Conservation (phyloP, 2,797 vertebrate species). For the Arnoldichthys spilopterus region DNA sequence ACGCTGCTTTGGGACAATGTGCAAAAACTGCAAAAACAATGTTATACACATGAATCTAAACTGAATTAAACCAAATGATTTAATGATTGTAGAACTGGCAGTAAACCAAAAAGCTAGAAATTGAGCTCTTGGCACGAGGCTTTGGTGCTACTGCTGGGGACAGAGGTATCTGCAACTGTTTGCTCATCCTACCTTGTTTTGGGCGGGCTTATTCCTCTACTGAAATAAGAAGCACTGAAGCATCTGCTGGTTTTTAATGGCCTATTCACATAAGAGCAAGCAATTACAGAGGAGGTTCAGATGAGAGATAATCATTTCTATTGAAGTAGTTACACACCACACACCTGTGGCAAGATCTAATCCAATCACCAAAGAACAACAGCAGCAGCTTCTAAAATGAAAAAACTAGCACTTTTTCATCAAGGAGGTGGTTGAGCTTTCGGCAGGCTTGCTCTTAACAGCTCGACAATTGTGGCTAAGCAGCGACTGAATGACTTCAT, state of each 20-base stretch:
- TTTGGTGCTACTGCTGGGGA: not conserved
- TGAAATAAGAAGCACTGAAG: not conserved
- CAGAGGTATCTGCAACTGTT: not conserved
- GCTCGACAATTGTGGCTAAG: not conserved
- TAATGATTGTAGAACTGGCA: not conserved
- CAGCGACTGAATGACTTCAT: not conserved
- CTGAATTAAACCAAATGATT: not conserved
- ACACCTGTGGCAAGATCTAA: slow-evolving; percentile 13
- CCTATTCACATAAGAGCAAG: slow-evolving; percentile 8
- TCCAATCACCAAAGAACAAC: not conserved
- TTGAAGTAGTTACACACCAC: not conserved
- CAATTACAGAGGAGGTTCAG: slow-evolving; percentile 9
- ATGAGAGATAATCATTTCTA: not conserved
- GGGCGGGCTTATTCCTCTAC: not conserved
- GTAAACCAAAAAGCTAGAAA: not conserved
- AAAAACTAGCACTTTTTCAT: not conserved
- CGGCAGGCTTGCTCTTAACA: not conserved
- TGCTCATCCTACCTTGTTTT: not conserved
- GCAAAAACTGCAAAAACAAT: not conserved
- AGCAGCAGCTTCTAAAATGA: not conserved
- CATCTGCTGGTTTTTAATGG: slow-evolving; percentile 23
- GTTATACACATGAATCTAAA: not conserved
- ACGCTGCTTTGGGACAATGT: not conserved
- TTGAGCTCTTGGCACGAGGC: slow-evolving; percentile 1
- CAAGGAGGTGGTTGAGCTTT: not conserved